Base-by-base conservation (phyloP, 2,797 vertebrate species). In the Ctenosaura bakeri region DNA sequence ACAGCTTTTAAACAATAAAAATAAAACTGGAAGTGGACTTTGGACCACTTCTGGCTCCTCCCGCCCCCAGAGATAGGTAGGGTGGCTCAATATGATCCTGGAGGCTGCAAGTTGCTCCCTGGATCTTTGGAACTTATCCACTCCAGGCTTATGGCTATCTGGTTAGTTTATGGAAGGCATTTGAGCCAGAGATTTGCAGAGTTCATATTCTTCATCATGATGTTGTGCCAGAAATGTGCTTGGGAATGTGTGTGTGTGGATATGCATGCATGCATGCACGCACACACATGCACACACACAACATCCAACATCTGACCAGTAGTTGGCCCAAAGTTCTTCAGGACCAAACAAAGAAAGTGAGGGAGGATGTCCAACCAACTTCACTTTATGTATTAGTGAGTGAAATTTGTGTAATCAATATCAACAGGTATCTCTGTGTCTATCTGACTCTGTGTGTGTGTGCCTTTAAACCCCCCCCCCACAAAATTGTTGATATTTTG, bases 401-500 rank as follows among this genome's bases (percentile, higher is more conserved):
- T 52, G 8, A 71, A 35, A 7, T 14, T 1, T 7, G 46, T 64
- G 26, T 52, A 62, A 4, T 38, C 42, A 83, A 59, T 81, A 38
- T 46, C 52, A 89, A 78, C 18, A 52, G 20, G 59, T 5, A 62
- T 62, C 20, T 62, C 59, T 22, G 5, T 22, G 6, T 54, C 3
- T 52, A 46, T 42, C 29, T 42, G 8, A 46, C 12, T 13, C 64
- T 24, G 26, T 29, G 26, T 8, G 1, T 9, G 24, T 59, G 56
- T 59, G 18, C 20, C 6, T 20, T 62, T 22, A 62, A 62, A 62
- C 22, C 3, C 59, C 10, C 59, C 10, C 66, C 10, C 9, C 66
- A 32, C 66, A 69, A 69, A 69, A 22, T 78, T 88, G 59, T 78
- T 52, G 59, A 54, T 69, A 20, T 87, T 86, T 86, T 76, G 13